These are phyloP conservation scores for Stomatorhinus walkeri DNA, from an alignment of 2,797 vertebrate genomes.

Conservation along the genomic window DNA sequence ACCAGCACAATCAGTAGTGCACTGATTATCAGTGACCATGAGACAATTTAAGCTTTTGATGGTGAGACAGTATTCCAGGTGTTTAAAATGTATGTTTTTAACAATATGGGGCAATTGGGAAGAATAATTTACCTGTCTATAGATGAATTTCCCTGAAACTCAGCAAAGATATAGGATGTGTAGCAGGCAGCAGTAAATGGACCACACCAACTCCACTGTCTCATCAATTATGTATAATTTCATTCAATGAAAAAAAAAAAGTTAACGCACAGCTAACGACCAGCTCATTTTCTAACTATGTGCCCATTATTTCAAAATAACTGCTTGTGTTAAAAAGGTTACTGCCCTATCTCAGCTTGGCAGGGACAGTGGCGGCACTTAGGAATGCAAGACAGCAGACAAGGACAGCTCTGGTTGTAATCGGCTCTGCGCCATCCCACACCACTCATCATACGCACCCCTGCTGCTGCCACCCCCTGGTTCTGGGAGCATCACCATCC, in stretches of 20 bases:
- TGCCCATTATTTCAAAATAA: constrained; percentile 2
- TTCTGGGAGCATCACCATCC: constrained; percentile 30
- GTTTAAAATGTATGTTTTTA: not conserved
- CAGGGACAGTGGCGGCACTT: not conserved
- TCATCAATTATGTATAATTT: not conserved
- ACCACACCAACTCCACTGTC: not conserved
- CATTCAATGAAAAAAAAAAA: not conserved
- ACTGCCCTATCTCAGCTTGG: not conserved
- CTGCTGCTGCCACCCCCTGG: constrained; percentile 25
- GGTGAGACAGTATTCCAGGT: not conserved
- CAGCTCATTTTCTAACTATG: constrained; percentile 7
- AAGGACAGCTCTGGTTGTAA: not conserved
- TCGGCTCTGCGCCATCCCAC: constrained; percentile 38
- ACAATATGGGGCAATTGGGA: not conserved
- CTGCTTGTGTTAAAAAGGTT: not conserved
- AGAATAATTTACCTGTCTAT: not conserved
- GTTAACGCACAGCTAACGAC: not conserved
- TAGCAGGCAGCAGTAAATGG: not conserved
- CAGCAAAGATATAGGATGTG: not conserved
- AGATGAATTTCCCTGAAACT: not conserved
- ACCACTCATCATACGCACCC: constrained; percentile 37
- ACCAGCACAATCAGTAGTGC: not conserved
- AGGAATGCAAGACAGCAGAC: not conserved
- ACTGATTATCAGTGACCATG: not conserved
- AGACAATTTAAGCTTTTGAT: not conserved